A percentile compares a stretch with the other conserved stretches of the same genome.
These are phyloP conservation scores for Taurulus bubalis DNA, from an alignment of 2,113 vertebrate genomes.

Conservation along the genomic window DNA sequence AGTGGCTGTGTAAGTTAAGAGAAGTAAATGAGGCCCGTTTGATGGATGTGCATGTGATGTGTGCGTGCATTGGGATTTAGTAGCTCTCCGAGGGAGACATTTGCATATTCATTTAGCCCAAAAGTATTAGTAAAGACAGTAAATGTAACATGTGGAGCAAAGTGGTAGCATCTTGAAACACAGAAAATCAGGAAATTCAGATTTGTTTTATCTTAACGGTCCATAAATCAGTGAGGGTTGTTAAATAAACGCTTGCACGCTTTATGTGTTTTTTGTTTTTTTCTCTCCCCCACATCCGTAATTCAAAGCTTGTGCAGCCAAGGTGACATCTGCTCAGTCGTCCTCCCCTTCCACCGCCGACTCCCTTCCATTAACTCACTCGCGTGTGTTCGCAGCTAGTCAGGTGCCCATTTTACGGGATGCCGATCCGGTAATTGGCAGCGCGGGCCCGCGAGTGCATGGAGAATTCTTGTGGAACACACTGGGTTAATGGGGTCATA, in stretches of 20 bases:
- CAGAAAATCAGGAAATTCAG: not conserved
- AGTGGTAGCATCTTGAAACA: not conserved
- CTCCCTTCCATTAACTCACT: constrained; percentile 28
- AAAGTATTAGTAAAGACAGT: constrained; percentile 28
- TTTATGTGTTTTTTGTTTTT: not conserved
- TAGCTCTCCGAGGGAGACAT: not conserved
- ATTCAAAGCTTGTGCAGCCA: not conserved
- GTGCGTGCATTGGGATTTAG: not conserved
- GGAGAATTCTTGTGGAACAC: constrained; percentile 14
- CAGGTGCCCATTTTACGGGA: constrained; percentile 52
- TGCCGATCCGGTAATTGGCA: constrained; percentile 47
- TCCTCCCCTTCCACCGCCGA: not conserved
- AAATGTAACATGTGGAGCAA: not conserved
- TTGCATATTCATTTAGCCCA: constrained; percentile 54
- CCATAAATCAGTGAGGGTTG: constrained; percentile 13
- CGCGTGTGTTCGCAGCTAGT: constrained; percentile 35
- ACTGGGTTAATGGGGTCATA: constrained; percentile 24
- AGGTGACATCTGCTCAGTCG: constrained; percentile 44
- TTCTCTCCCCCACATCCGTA: not conserved
- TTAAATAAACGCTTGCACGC: constrained; percentile 12
- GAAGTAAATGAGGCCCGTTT: constrained; percentile 52
- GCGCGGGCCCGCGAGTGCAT: not conserved
- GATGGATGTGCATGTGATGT: constrained; percentile 24
- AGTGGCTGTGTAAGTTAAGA: constrained; percentile 28
- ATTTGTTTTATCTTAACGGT: no score